Percentiles rank a stretch among this genome's conserved stretches.
Conservation (phyloP, 1,140 invertebrate species). For the Brachystomella parvula region DNA sequence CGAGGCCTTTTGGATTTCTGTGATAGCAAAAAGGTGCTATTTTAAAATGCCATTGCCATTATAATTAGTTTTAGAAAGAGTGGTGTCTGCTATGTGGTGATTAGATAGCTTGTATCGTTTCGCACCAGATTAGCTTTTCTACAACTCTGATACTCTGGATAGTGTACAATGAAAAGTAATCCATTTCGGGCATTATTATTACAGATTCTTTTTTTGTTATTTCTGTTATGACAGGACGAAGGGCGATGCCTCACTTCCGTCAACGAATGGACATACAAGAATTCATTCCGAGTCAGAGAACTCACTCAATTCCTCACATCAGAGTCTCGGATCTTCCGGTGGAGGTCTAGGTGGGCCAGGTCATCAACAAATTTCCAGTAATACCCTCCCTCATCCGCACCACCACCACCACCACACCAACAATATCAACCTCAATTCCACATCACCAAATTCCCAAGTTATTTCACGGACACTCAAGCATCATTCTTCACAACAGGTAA, state of each 20-base stretch:
- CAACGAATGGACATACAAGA: slow-evolving; percentile 14
- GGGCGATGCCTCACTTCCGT: neutral
- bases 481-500: slow-evolving; percentile 54
- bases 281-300: slow-evolving; percentile 17
- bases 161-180: no score
- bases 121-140: no score
- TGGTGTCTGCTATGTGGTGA: no score
- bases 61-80: no score
- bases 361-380: slow-evolving; percentile 41
- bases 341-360: slow-evolving; percentile 30
- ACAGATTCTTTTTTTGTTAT: neutral
- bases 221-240: slow-evolving; percentile 13
- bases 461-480: slow-evolving; percentile 52
- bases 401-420: slow-evolving; percentile 14
- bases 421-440: slow-evolving; percentile 13
- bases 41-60: no score
- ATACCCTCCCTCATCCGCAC: slow-evolving; percentile 11
- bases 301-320: slow-evolving; percentile 18
- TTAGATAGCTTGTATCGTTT: no score
- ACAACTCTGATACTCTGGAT: no score
- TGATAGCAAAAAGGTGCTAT: no score
- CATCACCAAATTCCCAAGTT: slow-evolving; percentile 39
- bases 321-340: slow-evolving; percentile 20
- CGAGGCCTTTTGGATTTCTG: no score
- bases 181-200: neutral